These are phyloP conservation scores for Otolemur crassicaudatus DNA, from an alignment of 2,797 vertebrate genomes.

Conservation along the genomic window DNA sequence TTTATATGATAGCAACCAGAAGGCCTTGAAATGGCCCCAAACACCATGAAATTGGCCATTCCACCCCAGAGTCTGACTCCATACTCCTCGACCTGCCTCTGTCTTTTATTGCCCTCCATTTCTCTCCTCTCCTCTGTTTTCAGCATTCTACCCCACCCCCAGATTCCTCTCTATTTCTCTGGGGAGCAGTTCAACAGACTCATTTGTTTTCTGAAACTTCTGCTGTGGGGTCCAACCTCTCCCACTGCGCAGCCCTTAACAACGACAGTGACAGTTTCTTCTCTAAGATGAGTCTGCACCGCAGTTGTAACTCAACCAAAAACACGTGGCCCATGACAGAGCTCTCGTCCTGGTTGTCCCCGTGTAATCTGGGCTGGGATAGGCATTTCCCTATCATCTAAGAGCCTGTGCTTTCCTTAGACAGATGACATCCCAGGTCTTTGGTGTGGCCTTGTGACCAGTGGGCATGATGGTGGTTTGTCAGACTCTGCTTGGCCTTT, in stretches of 20 bases:
- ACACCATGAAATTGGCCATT: accelerated
- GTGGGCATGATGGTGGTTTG: background rate
- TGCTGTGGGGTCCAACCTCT: background rate
- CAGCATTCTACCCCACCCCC: background rate
- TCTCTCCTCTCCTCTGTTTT: background rate
- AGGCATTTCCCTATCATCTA: background rate
- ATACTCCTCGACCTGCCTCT: background rate
- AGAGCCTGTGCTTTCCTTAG: background rate
- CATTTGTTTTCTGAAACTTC: background rate
- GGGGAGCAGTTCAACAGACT: background rate
- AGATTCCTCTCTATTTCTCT: background rate
- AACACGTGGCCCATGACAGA: background rate
- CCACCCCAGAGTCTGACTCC: accelerated
- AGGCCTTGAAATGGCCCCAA: background rate
- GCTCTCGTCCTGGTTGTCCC: background rate
- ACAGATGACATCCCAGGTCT: background rate
- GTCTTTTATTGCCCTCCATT: no score
- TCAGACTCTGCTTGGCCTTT: background rate
- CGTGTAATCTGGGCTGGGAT: background rate
- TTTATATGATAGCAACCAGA: background rate
- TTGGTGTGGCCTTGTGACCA: background rate
- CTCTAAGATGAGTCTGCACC: background rate
- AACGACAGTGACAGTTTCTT: background rate
- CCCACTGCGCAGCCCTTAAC: background rate
- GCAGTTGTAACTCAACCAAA: background rate